A percentile compares a stretch with the other conserved stretches of the same genome.
Evolutionary conservation across 1,140 invertebrate species (phyloP).

Genomic region (Drosophila jambulina): DNA sequence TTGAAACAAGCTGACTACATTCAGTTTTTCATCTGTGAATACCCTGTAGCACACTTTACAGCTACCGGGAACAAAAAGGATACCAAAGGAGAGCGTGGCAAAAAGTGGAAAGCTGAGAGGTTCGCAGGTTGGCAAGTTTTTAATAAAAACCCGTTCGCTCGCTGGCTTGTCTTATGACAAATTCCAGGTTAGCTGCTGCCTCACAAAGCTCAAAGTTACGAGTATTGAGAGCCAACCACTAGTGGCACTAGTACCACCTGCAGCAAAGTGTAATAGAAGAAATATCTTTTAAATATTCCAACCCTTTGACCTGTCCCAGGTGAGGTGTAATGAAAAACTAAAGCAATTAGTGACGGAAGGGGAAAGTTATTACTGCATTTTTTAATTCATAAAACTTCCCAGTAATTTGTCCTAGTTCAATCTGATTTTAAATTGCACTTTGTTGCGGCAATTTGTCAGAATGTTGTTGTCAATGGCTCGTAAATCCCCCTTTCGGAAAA

Average conservation of each 20-base stretch:
- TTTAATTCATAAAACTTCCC: not conserved
- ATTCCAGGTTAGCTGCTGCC: conserved; percentile 55
- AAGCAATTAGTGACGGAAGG: conserved; percentile 3
- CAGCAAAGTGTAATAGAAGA: conserved; percentile 18
- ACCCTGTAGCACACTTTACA: not conserved
- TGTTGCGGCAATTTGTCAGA: conserved; percentile 27
- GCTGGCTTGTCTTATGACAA: conserved; percentile 66
- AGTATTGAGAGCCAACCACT: conserved; percentile 18
- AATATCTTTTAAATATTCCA: conserved; percentile 30
- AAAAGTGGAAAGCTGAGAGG: conserved; percentile 37
- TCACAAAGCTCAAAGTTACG: conserved; percentile 41
- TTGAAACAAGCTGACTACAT: not conserved
- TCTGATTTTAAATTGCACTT: conserved; percentile 13
- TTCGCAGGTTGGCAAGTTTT: conserved; percentile 58
- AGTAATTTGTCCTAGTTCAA: conserved; percentile 31
- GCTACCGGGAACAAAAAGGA: not conserved
- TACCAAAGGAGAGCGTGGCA: conserved; percentile 3
- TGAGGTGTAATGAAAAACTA: conserved; percentile 15
- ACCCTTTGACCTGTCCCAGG: too few relatives aligned
- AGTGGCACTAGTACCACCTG: conserved; percentile 8
- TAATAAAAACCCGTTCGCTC: conserved; percentile 64
- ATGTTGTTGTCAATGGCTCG: conserved; percentile 24
- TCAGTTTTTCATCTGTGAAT: not conserved
- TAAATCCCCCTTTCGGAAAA: conserved; percentile 33
- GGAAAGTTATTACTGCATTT: not conserved